Percentiles rank a stretch among this genome's conserved stretches.
Evolutionary conservation across 2,113 vertebrate genomes (phyloP).

Genomic region (human (Homo sapiens)): DNA sequence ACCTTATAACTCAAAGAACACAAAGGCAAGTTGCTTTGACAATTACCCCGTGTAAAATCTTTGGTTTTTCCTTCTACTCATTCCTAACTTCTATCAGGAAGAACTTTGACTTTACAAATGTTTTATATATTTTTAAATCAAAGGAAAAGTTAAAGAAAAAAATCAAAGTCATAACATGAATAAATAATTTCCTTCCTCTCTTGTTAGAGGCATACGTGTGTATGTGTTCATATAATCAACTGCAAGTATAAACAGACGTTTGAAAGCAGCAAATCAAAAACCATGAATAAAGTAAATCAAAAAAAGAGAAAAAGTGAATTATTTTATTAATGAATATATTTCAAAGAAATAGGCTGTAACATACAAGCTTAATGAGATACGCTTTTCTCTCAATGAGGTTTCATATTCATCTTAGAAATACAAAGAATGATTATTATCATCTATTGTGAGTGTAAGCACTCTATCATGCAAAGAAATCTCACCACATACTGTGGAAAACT

Average conservation of each 20-base stretch:
- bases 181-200: slow-evolving; percentile 11
- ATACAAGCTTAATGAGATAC: background rate
- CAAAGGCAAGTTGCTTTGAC: slow-evolving; percentile 74
- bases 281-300: background rate
- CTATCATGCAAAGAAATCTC: background rate
- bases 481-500: background rate
- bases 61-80: slow-evolving; percentile 47
- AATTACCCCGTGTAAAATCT: slow-evolving; percentile 59
- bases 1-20: slow-evolving; percentile 83
- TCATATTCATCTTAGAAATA: background rate
- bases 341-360: background rate
- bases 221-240: background rate
- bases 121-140: background rate
- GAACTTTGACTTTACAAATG: slow-evolving; percentile 50
- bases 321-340: background rate
- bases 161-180: slow-evolving; percentile 33
- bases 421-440: background rate
- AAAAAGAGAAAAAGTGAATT: background rate
- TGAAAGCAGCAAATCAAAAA: slow-evolving; percentile 18
- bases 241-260: background rate
- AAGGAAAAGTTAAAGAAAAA: slow-evolving; percentile 44
- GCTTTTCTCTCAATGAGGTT: background rate
- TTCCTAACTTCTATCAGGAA: slow-evolving; percentile 50
- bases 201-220: background rate
- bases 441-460: background rate